Base-by-base conservation (phyloP, 2,797 vertebrate genomes). In the Clamator glandarius region DNA sequence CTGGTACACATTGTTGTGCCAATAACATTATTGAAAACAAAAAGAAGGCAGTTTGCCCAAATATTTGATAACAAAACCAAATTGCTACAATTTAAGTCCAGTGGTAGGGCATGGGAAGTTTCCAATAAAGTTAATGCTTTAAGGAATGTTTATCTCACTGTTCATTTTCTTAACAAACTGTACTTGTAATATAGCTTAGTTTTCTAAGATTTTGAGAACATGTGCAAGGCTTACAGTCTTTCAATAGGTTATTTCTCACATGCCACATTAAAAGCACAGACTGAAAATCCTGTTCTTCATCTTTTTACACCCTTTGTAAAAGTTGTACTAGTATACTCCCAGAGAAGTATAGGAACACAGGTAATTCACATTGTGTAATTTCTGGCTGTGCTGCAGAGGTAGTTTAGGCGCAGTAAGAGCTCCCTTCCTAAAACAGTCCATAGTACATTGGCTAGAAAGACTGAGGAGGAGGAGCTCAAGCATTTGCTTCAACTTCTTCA, bases 401-500 rank as follows among this genome's bases (percentile, higher is more conserved):
- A 41, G 36, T 42, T 80, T 15, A 83, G 54, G 51, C 5, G 0
- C 35, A 82, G 44, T 58, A 62, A 51, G 33, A 90, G n/a, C 36
- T 90, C 44, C 75, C 41, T 91, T 69, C 89, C 82, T 94, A 84
- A 92, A 97, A 51, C 23, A 89, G 39, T 80, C 61, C 48, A 73
- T 85, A 91, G 70, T 77, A 35, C 14, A 17, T 67, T 94, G 72
- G 19, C 88, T 87, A 79, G 86, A 95, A 95, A 95, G 89, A 80
- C 50, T 67, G 88, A 88, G 61, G 9, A 87, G 87, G 81, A 92
- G 90, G 77, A 93, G 67, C 41, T 78, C 74, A 86, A 88, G 58
- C 51, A 61, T 85, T 94, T 93, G 39, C 75, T 95, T 94, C 79
- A 89, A 66, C 59, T 89, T 92, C 94, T 90, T 95, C 92, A 97